Percentiles rank a stretch among this genome's conserved stretches.
Evolutionary conservation across 2,888 invertebrate genomes (phyloP).

Genomic region (Myopa tessellatipennis): DNA sequence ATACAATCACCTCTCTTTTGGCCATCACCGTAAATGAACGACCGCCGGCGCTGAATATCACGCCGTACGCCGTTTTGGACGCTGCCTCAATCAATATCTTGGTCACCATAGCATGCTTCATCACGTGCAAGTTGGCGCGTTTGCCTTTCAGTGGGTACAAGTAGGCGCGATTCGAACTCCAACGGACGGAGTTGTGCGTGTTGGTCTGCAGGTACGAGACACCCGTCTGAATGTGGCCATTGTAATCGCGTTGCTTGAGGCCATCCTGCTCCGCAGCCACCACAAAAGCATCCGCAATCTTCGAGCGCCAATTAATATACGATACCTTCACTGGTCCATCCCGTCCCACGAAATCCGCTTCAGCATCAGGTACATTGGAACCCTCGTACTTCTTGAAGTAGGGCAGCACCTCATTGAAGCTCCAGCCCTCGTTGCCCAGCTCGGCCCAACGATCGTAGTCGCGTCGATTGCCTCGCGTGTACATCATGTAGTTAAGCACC

Average conservation of each 20-base stretch:
- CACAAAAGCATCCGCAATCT: slow-evolving; percentile 74
- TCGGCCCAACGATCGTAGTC: slow-evolving; percentile 83
- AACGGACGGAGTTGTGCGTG: slow-evolving; percentile 71
- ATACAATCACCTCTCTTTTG: slow-evolving; percentile 77
- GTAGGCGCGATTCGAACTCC: slow-evolving; percentile 74
- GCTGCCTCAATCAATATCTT: slow-evolving; percentile 70
- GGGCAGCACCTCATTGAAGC: slow-evolving; percentile 76
- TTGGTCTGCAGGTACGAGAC: slow-evolving; percentile 75
- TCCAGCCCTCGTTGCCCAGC: slow-evolving; percentile 80
- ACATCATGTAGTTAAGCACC: slow-evolving; percentile 84
- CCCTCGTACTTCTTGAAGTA: slow-evolving; percentile 84
- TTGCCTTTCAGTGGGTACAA: slow-evolving; percentile 69
- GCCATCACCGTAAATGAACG: slow-evolving; percentile 69
- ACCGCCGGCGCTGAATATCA: slow-evolving; percentile 70
- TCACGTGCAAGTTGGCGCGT: slow-evolving; percentile 72
- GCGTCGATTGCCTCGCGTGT: slow-evolving; percentile 75
- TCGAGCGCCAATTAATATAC: slow-evolving; percentile 71
- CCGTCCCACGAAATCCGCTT: slow-evolving; percentile 68
- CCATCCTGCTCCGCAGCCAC: slow-evolving; percentile 74
- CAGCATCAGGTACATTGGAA: slow-evolving; percentile 71
- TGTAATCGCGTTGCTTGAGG: slow-evolving; percentile 75
- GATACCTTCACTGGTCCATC: slow-evolving; percentile 71
- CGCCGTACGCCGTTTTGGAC: slow-evolving; percentile 71
- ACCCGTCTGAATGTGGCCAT: slow-evolving; percentile 72
- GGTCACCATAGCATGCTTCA: slow-evolving; percentile 70